Base-by-base conservation (phyloP, 2,888 invertebrate species). In the Nematopogon swammerdamellus region DNA sequence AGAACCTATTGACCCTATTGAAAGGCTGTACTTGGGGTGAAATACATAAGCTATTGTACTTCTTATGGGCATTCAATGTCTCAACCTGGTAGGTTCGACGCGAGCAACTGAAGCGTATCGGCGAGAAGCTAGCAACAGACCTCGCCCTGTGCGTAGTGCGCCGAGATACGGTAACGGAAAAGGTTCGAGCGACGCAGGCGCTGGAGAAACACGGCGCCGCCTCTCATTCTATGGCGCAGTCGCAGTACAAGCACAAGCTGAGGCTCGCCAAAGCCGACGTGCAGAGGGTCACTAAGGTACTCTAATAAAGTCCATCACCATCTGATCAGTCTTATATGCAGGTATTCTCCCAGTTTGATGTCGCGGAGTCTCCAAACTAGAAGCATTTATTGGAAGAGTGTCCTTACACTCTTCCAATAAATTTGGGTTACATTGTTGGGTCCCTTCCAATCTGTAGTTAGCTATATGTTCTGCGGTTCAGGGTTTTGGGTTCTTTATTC, bases 81-180 rank as follows among this genome's bases (percentile, higher is more conserved):
- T n/a, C n/a, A n/a, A n/a, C n/a, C n/a, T n/a, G 18, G 5, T 14
- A 75, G 79, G 76, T 77, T 1, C 75, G 77, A 29, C 68, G 72
- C 8, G 76, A 76, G 49, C 79, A 79, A 52, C 66, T 79, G 1
- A 70, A 73, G 1, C 71, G 72, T 20, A 77, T 75, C 0, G 63
- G 70, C 14, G 73, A 76, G 53, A 74, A 75, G 57, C 53, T 80
- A 14, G 63, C 79, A 0, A 75, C 73, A 44, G 80, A 80, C 53
- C 55, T 80, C 51, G 77, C 77, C 1, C 58, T 67, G 47, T 75
- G 73, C 56, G 74, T 80, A 52, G 72, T 69, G 17, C 65, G 76
- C 1, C 65, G 80, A 1, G 76, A 73, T 54, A 73, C 68, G 0
- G 77, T 70, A 2, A 62, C 72, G 59, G 73, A 72, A 42, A 74